Evolutionary conservation across 2,888 invertebrate species (phyloP).

Genomic region (Epinotia ramella): DNA sequence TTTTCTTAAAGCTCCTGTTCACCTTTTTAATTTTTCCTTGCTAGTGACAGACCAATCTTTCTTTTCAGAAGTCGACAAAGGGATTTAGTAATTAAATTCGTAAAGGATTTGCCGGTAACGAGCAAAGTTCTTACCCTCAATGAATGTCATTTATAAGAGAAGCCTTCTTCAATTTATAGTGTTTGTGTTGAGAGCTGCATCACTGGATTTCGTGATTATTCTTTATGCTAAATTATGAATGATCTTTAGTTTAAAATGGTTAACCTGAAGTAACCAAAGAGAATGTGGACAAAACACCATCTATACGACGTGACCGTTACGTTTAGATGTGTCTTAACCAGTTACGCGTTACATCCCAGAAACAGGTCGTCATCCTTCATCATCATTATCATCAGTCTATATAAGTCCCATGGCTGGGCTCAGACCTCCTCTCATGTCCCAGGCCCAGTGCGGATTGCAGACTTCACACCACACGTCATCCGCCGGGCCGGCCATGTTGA

Average conservation of each 20-base stretch:
- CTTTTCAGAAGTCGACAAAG: slow-evolving; percentile 72
- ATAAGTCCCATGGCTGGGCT: too few species aligned
- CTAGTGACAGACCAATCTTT: slow-evolving; percentile 75
- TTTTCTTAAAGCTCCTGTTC: slow-evolving; percentile 44
- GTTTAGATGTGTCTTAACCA: neutral
- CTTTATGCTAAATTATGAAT: neutral
- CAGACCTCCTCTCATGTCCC: too few species aligned
- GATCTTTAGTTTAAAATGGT: too few species aligned
- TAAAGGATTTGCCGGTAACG: slow-evolving; percentile 78
- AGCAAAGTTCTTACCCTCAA: slow-evolving; percentile 80
- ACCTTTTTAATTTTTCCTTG: slow-evolving; percentile 55
- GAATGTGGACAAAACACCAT: neutral
- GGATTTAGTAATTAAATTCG: slow-evolving; percentile 78
- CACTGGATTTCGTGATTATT: neutral
- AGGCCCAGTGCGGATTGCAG: too few species aligned
- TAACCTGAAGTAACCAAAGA: neutral
- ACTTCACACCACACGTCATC: too few species aligned
- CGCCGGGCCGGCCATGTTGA: too few species aligned
- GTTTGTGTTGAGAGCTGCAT: slow-evolving; percentile 1
- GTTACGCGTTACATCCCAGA: neutral
- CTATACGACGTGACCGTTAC: too few species aligned
- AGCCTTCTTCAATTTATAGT: slow-evolving; percentile 60
- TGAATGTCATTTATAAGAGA: slow-evolving; percentile 78
- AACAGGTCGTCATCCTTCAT: neutral
- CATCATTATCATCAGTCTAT: neutral